Base-by-base conservation (phyloP, 2,888 invertebrate species). In the Epinotia bilunana region DNA sequence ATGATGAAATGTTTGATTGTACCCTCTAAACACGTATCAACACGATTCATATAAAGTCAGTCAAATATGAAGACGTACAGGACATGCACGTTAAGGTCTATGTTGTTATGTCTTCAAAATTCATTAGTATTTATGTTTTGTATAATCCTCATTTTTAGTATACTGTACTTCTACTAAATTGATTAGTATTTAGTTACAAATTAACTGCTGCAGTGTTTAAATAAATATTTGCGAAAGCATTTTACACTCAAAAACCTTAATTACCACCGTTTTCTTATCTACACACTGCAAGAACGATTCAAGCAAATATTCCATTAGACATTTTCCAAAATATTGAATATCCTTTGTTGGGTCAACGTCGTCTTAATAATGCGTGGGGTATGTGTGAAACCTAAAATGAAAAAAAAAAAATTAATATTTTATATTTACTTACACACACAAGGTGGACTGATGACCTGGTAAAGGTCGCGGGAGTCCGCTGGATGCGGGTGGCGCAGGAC, bases 251-350 rank as follows among this genome's bases (percentile, higher is more conserved):
- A 60, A 74, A 60, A 58, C 63, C 53, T 65, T 64, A 71, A 71
- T 63, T 74, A 74, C 46, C 69, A 65, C 70, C 65, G 71, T 71
- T 64, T 28, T 55, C 70, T 74, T 74, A 74, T 65, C 74, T 74
- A 74, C 43, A 64, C 61, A 65, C 70, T 64, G 74, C 65, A 55
- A 71, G 64, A 55, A 71, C 61, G 23, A 71, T 49, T 53, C 58
- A 74, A 74, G 70, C 70, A 71, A 71, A 74, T 74, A 70, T 65
- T 64, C 43, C 60, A 64, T 49, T 60, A 64, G 69, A 49, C 13
- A 28, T 61, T 73, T 65, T 73, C 39, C 58, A 33, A 64, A 74
- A 74, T 71, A 74, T 64, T 74, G 74, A 58, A 55, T 53, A 33
- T 46, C 20, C 33, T 71, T 74, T 69, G 69, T 39, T 4, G 55